A percentile compares a stretch with the other conserved stretches of the same genome.
Evolutionary conservation across 2,888 invertebrate species (phyloP).

Genomic region (Neria commutata): DNA sequence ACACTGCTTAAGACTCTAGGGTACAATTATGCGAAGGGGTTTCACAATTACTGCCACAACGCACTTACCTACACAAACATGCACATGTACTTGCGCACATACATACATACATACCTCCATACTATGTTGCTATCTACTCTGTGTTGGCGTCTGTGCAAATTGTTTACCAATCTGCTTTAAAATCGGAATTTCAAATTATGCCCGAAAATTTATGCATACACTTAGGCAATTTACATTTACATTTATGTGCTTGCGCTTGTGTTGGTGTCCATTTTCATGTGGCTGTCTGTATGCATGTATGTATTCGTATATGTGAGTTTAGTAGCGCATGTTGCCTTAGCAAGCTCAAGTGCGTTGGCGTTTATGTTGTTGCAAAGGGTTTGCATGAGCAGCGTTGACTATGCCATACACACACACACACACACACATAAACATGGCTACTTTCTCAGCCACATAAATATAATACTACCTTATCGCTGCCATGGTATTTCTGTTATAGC

Average conservation of each 20-base stretch:
- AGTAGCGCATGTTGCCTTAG: neutral
- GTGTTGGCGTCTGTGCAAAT: slow-evolving; percentile 48
- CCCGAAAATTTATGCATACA: slow-evolving; percentile 49
- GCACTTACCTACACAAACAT: slow-evolving; percentile 23
- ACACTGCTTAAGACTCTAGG: slow-evolving; percentile 46
- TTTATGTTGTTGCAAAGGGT: neutral
- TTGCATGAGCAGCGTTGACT: neutral
- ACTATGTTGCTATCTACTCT: neutral
- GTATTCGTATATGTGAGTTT: neutral
- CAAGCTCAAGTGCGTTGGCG: neutral
- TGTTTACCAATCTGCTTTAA: slow-evolving; percentile 55
- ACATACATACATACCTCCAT: slow-evolving; percentile 8
- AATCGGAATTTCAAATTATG: slow-evolving; percentile 56
- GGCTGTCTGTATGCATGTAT: neutral
- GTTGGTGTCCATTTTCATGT: neutral
- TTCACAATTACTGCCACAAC: slow-evolving; percentile 44
- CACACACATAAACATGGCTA: neutral
- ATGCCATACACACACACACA: too few species aligned
- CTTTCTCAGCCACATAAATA: neutral
- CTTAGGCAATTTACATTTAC: slow-evolving; percentile 48
- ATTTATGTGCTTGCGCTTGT: slow-evolving; percentile 4
- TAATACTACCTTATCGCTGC: slow-evolving; percentile 1
- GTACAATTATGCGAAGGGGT: slow-evolving; percentile 52
- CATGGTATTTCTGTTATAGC: neutral
- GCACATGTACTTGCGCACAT: slow-evolving; percentile 3